Evolutionary conservation across 2,797 vertebrate species (phyloP).

Genomic region (Protosalanx chinensis): DNA sequence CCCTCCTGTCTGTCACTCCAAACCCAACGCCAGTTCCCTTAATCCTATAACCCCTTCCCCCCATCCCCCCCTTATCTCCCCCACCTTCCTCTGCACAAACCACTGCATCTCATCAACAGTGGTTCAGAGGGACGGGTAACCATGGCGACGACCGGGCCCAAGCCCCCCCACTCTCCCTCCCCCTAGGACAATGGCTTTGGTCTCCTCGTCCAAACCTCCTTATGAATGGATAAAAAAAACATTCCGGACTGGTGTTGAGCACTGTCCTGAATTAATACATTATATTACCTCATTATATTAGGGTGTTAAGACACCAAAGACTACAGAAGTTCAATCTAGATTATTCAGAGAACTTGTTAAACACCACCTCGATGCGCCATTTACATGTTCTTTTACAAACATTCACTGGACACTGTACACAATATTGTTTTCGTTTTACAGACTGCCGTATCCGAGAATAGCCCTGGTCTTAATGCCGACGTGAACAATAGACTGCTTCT

Average conservation of each 20-base stretch:
- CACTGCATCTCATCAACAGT: slow-evolving; percentile 50
- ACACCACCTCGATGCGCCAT: no score
- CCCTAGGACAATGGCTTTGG: slow-evolving; percentile 5
- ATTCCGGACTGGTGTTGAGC: not conserved
- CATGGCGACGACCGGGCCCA: slow-evolving; percentile 29
- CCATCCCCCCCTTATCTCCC: slow-evolving; percentile 16
- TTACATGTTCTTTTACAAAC: not conserved
- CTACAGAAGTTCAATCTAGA: no score
- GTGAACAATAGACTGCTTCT: slow-evolving; percentile 1
- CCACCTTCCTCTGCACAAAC: slow-evolving; percentile 16
- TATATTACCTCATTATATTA: not conserved
- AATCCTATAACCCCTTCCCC: slow-evolving; percentile 41
- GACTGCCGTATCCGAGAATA: not conserved
- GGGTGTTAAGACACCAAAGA: no score
- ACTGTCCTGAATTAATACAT: not conserved
- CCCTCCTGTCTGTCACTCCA: slow-evolving; percentile 49
- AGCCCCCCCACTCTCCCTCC: not conserved
- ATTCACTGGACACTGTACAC: not conserved
- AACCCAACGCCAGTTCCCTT: slow-evolving; percentile 47
- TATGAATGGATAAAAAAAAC: not conserved
- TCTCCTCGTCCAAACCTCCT: no score
- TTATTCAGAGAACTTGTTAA: no score
- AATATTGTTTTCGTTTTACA: not conserved
- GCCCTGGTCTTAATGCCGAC: not conserved
- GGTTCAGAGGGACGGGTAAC: slow-evolving; percentile 36